phyloP scores from a whole-genome alignment of 1,140 invertebrate genomes.

The Trachymyrmex septentrionalis region DNA sequence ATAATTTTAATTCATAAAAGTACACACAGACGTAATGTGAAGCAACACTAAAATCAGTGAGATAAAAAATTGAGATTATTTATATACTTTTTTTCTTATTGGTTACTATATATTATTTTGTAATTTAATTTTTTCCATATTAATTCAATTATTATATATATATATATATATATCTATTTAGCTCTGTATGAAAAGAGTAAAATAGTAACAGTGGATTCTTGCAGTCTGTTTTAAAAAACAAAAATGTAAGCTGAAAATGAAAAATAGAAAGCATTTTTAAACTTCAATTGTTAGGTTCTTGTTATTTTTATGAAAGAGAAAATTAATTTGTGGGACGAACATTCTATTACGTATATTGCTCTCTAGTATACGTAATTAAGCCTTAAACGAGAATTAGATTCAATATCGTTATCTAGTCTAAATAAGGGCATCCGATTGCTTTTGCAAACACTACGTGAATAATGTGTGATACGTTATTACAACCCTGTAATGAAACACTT shows the following conservation, averaged over 20 bases:
- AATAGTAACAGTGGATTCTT: not conserved
- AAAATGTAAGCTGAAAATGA: not conserved
- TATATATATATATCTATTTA: not conserved
- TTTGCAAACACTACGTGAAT: not conserved
- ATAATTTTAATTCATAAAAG: not conserved
- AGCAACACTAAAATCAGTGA: not conserved
- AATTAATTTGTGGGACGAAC: not conserved
- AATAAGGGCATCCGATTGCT: not conserved
- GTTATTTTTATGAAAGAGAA: not conserved
- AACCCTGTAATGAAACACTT: slow-evolving; percentile 36
- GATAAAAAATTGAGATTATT: not conserved
- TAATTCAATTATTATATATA: not conserved
- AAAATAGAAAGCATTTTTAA: not conserved
- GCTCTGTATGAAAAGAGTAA: not conserved
- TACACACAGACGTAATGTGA: not conserved
- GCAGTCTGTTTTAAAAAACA: not conserved
- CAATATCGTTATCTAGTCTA: not conserved
- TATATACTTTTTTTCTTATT: not conserved
- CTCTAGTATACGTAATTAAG: not conserved
- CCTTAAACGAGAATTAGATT: not conserved
- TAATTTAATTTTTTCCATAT: not conserved
- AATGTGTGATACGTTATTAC: slow-evolving; percentile 34
- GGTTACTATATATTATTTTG: not conserved
- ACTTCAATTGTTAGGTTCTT: not conserved
- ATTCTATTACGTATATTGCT: not conserved